These are phyloP conservation scores for Zaprionus tsacasi DNA, from an alignment of 1,140 invertebrate genomes.

Conservation along the genomic window DNA sequence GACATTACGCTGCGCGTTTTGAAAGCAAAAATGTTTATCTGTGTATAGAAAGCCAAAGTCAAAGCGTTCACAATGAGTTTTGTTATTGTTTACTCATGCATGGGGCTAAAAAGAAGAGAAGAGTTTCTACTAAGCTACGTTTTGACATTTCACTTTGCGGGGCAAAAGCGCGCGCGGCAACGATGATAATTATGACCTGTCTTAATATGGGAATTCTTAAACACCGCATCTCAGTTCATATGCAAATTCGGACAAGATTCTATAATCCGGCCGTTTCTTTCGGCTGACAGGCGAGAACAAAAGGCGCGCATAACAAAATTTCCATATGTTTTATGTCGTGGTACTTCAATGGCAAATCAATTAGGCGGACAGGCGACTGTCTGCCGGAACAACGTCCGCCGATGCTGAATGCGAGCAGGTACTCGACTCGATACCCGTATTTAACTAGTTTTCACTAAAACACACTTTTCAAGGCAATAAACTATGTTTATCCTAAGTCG, in stretches of 20 bases:
- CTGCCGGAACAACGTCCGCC: conserved; percentile 2
- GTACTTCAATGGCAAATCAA: conserved; percentile 67
- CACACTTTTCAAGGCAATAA: conserved; percentile 75
- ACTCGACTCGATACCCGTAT: conserved; percentile 10
- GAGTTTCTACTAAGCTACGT: conserved; percentile 42
- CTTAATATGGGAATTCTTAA: conserved; percentile 37
- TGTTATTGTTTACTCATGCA: conserved; percentile 64
- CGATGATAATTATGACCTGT: conserved; percentile 27
- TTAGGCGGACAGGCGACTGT: conserved; percentile 45
- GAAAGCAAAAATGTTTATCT: conserved; percentile 65
- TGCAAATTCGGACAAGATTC: conserved; percentile 51
- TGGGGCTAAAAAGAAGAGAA: conserved; percentile 18
- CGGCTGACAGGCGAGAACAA: conserved; percentile 40
- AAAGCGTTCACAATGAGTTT: conserved; percentile 53
- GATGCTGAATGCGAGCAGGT: conserved; percentile 20
- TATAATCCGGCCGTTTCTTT: conserved; percentile 29
- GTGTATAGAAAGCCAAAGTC: conserved; percentile 70
- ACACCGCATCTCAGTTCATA: conserved; percentile 32
- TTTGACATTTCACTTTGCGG: conserved; percentile 57
- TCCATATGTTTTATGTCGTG: conserved; percentile 36
- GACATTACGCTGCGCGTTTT: conserved; percentile 57
- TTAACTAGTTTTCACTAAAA: conserved; percentile 70
- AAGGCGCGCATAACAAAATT: conserved; percentile 41
- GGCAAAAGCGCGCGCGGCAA: not conserved
- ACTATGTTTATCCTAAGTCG: conserved; percentile 55